phyloP scores from a whole-genome alignment of 2,888 invertebrate genomes.

The Creontiades dilutus region DNA sequence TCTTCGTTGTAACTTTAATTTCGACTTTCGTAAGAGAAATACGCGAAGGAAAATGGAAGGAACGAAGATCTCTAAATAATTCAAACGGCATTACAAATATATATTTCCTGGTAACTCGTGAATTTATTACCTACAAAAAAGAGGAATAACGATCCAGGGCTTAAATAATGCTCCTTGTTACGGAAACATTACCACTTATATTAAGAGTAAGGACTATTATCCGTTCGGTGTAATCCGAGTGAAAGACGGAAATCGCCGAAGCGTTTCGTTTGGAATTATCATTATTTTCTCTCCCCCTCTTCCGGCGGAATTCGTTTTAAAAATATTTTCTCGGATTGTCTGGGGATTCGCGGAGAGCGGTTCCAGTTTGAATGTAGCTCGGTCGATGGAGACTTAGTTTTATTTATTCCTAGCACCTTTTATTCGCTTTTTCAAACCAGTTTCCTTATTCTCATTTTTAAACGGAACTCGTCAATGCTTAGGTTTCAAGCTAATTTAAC shows the following conservation, averaged over 20 bases:
- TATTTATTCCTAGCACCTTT: too few relatives aligned
- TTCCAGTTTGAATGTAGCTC: too few relatives aligned
- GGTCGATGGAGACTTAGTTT: too few relatives aligned
- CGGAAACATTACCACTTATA: conserved; percentile 19
- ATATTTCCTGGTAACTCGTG: not conserved
- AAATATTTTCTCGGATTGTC: not conserved
- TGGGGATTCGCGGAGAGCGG: too few relatives aligned
- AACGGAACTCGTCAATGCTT: too few relatives aligned
- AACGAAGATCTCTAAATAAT: not conserved
- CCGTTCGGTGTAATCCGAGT: not conserved
- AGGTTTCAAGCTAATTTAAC: too few relatives aligned
- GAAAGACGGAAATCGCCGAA: not conserved
- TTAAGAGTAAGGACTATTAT: not conserved
- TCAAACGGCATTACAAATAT: not conserved
- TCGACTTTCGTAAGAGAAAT: too few relatives aligned
- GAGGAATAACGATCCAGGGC: not conserved
- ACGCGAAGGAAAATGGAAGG: too few relatives aligned
- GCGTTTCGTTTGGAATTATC: not conserved
- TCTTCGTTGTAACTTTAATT: too few relatives aligned
- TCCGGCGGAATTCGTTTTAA: not conserved
- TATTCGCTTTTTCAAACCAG: too few relatives aligned
- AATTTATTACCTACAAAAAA: not conserved
- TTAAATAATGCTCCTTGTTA: conserved; percentile 17
- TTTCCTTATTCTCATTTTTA: too few relatives aligned
- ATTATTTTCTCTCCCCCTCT: not conserved